A percentile compares a stretch with the other conserved stretches of the same genome.
Evolutionary conservation across 1,140 invertebrate species (phyloP).

Genomic region (Anoplolepis gracilipes): DNA sequence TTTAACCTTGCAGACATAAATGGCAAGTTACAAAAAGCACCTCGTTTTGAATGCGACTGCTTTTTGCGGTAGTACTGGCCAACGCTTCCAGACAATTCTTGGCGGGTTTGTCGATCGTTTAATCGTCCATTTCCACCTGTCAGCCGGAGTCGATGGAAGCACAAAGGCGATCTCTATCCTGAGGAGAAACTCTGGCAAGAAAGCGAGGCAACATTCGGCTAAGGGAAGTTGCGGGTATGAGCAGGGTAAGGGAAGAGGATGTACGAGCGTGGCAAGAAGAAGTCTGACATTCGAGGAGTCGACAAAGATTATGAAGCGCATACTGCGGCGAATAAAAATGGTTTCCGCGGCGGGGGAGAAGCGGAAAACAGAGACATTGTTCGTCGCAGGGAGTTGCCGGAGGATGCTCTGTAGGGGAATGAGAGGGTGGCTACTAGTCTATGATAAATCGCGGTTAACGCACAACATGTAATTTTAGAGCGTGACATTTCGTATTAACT

Average conservation of each 20-base stretch:
- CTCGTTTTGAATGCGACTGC: conserved; percentile 58
- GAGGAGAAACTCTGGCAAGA: conserved; percentile 68
- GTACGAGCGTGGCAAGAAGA: conserved; percentile 66
- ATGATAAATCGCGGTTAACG: conserved; percentile 54
- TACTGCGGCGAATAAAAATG: conserved; percentile 71
- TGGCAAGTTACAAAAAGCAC: conserved; percentile 33
- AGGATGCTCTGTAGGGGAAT: conserved; percentile 38
- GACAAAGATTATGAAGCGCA: conserved; percentile 78
- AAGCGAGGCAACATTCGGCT: conserved; percentile 62
- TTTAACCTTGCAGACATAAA: conserved; percentile 57
- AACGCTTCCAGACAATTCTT: conserved; percentile 78
- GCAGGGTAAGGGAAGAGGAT: conserved; percentile 25
- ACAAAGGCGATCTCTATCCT: conserved; percentile 77
- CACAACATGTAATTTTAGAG: conserved; percentile 9
- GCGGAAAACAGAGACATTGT: conserved; percentile 69
- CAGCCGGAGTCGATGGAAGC: conserved; percentile 78
- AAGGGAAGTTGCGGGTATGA: conserved; percentile 27
- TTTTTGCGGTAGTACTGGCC: conserved; percentile 62
- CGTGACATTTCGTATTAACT: conserved; percentile 1
- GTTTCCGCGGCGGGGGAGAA: conserved; percentile 52
- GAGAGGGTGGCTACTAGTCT: background rate
- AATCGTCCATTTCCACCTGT: conserved; percentile 84
- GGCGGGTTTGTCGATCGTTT: conserved; percentile 75
- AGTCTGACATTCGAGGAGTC: conserved; percentile 77
- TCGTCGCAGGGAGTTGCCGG: conserved; percentile 62